Evolutionary conservation across 2,797 vertebrate species (phyloP).

Genomic region (Silurus lanzhouensis): DNA sequence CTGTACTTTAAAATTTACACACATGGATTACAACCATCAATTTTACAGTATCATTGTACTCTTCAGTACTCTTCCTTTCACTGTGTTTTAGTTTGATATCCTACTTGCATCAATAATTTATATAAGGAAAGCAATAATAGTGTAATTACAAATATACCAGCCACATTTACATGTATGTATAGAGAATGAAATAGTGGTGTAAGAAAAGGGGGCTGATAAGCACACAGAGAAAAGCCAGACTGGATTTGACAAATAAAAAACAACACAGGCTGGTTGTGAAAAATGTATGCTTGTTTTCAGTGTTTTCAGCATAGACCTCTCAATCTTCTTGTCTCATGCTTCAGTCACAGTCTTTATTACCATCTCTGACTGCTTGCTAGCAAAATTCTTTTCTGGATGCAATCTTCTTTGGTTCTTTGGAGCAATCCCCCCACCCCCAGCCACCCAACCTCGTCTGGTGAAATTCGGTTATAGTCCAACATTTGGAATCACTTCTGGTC

Average conservation of each 20-base stretch:
- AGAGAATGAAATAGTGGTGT: conserved; percentile 12
- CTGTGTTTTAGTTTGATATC: conserved; percentile 3
- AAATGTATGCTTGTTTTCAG: conserved; percentile 9
- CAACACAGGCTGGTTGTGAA: conserved; percentile 12
- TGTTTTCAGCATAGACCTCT: conserved; percentile 16
- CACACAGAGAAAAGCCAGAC: not conserved
- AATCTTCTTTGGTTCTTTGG: conserved; percentile 24
- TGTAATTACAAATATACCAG: conserved; percentile 8
- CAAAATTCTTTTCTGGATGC: conserved; percentile 41
- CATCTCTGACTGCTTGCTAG: conserved; percentile 21
- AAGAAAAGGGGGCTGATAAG: conserved; percentile 28
- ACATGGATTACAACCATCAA: not conserved
- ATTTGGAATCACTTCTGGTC: conserved; percentile 63
- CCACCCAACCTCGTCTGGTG: conserved; percentile 28
- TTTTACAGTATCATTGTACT: not conserved
- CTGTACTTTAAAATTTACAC: conserved; percentile 15
- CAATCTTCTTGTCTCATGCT: conserved; percentile 34
- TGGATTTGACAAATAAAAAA: conserved; percentile 33
- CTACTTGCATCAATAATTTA: conserved; percentile 24
- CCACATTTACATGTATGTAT: conserved; percentile 35
- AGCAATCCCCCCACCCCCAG: conserved; percentile 8
- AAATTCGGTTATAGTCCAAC: conserved; percentile 53
- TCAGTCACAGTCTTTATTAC: conserved; percentile 29
- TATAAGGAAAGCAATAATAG: conserved; percentile 27
- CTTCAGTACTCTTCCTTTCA: not conserved